phyloP scores from a whole-genome alignment of 2,113 vertebrate species.

The Taxidea taxus region DNA sequence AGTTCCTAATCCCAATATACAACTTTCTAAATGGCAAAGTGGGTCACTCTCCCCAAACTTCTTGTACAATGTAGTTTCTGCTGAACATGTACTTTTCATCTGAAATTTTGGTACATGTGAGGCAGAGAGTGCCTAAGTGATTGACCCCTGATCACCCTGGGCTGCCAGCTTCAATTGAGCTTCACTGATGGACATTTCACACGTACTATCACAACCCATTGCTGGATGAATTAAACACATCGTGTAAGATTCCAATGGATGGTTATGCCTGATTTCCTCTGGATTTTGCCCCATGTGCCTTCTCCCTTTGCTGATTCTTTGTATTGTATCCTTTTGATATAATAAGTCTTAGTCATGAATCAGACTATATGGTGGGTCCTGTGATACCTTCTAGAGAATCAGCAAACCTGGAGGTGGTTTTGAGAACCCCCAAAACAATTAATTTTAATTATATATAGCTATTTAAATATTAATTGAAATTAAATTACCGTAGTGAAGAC shows the following conservation, averaged over 20 bases:
- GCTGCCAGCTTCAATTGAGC: not conserved
- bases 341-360: not conserved
- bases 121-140: not conserved
- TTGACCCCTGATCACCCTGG: not conserved
- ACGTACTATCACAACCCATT: not conserved
- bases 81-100: not conserved
- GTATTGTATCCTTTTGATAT: not conserved
- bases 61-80: not conserved
- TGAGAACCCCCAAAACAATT: not conserved
- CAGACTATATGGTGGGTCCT: not conserved
- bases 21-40: not conserved
- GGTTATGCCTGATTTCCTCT: not conserved
- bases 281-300: not conserved
- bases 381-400: not conserved
- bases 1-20: not conserved
- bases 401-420: not conserved
- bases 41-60: not conserved
- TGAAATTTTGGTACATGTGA: not conserved
- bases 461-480: conserved; percentile 10
- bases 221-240: not conserved
- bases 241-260: not conserved
- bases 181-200: not conserved
- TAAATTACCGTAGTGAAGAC: conserved; percentile 96
- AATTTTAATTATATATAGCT: not conserved
- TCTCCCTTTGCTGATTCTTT: conserved; percentile 8